Base-by-base conservation (phyloP, 2,888 invertebrate species). In the Amphipyra berbera region DNA sequence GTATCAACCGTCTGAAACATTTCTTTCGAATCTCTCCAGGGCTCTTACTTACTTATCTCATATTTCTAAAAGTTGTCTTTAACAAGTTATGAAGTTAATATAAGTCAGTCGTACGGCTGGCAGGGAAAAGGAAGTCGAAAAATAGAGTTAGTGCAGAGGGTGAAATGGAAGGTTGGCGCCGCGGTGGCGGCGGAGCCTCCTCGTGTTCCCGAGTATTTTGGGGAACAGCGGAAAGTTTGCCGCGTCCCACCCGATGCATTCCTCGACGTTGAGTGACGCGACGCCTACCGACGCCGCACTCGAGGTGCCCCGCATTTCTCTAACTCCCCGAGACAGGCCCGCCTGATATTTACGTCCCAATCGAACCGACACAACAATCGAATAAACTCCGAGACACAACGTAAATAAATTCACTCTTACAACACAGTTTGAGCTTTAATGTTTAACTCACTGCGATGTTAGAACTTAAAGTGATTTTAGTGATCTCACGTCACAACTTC, bases 81-180 rank as follows among this genome's bases (percentile, higher is more conserved):
- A 90, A 91, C 89, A 90, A 92, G 91, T 92, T 91, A 88, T 88
- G 87, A 90, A 90, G 89, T 92, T 92, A 90, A 89, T 92, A 90
- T 87, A 90, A 91, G 90, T 91, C 89, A 84, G 86, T 85, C 86
- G 85, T 89, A 85, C 78, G 82, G 80, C 77, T 85, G 86, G 84
- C 85, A 85, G 83, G 85, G 88, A 88, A 88, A 87, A 85, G 86
- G 84, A 89, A 88, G 89, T 86, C 80, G 88, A 88, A 88, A 91
- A 91, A 90, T 89, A 89, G 83, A 90, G 87, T 87, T 86, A 85
- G 86, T 88, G 83, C 83, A 85, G 81, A 85, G 85, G 86, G 76
- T 74, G 83, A 88, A 87, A 89, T 87, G 85, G 86, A 90, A 85
- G 81, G 77, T 74, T 63, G 90, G 89, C 90, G 90, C 89, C 91